Base-by-base conservation (phyloP, 2,888 invertebrate species). In the Ophion slaviceki region DNA sequence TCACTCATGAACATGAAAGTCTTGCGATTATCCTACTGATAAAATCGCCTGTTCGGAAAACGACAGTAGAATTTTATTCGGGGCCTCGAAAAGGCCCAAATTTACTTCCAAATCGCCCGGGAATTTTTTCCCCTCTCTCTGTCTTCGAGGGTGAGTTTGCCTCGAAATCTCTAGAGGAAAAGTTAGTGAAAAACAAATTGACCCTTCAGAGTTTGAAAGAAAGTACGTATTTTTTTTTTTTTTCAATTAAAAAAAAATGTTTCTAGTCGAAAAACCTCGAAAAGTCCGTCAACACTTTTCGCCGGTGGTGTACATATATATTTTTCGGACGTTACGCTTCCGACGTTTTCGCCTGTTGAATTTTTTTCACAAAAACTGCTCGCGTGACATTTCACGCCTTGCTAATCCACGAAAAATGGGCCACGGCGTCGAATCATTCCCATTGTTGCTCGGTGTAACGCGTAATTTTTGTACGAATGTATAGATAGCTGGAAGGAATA, bases 381-480 rank as follows among this genome's bases (percentile, higher is more conserved):
- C 61, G 66, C 47, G 45, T 62, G 62, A 64, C 32, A 24, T 53
- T 67, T 82, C 20, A 53, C 20, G 61, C 45, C 61, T 72, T 68
- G 68, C 28, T 57, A n/a, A 53, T 67, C 67, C 61, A 67, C 14
- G 59, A 71, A 70, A 71, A 78, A 77, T 66, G 32, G 61, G 67
- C 66, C 66, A 36, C 14, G 57, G 71, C 71, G 66, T 64, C 64
- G 45, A 47, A 70, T 75, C 85, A 86, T 86, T 86, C 86, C 86
- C 77, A 83, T 80, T 83, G 68, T 83, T 66, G 81, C 62, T 83
- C 78, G 59, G 28, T 75, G 36, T 76, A 83, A 70, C 62, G 62
- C 72, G 68, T 67, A 77, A 83, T 78, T 84, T 85, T 86, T 83
- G 80, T 86, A 86, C 72, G 78, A 70, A 81, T 78, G 70, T 66